Evolutionary conservation across 2,113 vertebrate species (phyloP).

Genomic region (Sakesphorus luctuosus): DNA sequence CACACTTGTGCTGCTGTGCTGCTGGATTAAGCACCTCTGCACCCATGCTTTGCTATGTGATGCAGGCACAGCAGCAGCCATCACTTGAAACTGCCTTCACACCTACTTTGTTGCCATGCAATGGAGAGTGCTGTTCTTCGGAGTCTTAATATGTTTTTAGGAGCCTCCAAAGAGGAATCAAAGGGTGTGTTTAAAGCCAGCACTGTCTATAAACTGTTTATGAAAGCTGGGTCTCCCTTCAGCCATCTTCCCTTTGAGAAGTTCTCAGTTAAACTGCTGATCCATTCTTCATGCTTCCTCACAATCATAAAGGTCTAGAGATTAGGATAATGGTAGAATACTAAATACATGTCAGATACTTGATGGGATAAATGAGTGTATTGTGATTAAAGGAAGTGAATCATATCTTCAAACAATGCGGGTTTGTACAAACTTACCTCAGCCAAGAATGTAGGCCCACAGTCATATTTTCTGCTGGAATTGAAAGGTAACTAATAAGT

Average conservation of each 20-base stretch:
- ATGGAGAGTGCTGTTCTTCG: background rate
- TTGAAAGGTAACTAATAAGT: background rate
- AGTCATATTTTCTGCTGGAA: background rate
- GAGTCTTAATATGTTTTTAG: background rate
- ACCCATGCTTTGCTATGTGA: background rate
- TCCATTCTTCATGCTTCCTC: background rate
- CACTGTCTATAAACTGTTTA: background rate
- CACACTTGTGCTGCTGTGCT: background rate
- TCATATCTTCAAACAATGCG: background rate
- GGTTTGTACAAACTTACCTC: background rate
- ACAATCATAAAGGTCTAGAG: background rate
- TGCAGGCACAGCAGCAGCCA: background rate
- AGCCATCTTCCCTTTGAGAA: background rate
- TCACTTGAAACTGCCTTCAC: background rate
- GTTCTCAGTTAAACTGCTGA: background rate
- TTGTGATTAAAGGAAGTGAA: slow-evolving; percentile 16
- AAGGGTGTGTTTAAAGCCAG: background rate
- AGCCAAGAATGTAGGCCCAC: background rate
- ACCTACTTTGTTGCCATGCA: background rate
- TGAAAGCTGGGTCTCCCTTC: background rate
- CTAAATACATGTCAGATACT: background rate
- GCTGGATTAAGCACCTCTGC: background rate
- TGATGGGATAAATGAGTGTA: background rate
- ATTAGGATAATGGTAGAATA: background rate
- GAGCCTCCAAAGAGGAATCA: background rate